Evolutionary conservation across 1,140 invertebrate species (phyloP), one percentile per base, ranked within the genome.

Genomic region (Samia ricini): DNA sequence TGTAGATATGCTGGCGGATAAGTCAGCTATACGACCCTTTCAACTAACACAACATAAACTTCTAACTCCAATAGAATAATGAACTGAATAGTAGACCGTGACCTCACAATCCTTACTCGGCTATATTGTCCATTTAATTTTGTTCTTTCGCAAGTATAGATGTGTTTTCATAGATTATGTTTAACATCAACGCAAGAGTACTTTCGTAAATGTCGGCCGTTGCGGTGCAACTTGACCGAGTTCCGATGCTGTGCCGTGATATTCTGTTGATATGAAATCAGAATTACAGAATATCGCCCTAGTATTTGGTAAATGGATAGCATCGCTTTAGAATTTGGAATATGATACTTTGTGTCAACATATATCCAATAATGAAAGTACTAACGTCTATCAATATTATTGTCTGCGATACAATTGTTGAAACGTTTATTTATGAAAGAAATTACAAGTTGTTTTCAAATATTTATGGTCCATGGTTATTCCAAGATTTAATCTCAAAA

Each of bases 171-270:
- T 57, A 58, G 63, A 65, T 64, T 57, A 61, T 55, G 20, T 60
- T 60, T 24, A 69, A 60, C 60, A 56, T 67, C 58, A 33, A 57
- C 61, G 62, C 57, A 68, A 54, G 33, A 59, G 49, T 49, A 63
- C 58, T 69, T 63, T 69, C 64, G 64, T 60, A 66, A 69, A 63
- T 33, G 4, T 26, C 29, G 24, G 29, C 50, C 24, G 29, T 51
- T 33, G 26, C 50, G 15, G 59, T 61, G 66, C 69, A 71, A 67
- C 52, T 60, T 68, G 71, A 60, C 67, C 59, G 60, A 56, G 29
- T 64, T 64, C 33, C 63, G 42, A 70, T 74, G 63, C 73, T 74
- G 70, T 73, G 54, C 66, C 70, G 70, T n/a, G n/a, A n/a, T n/a
- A n/a, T 77, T 42, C 33, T 7, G 33, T 79, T 74, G 56, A 64